Conservation (phyloP, 2,888 invertebrate species). For the Cacoxenus indagator region DNA sequence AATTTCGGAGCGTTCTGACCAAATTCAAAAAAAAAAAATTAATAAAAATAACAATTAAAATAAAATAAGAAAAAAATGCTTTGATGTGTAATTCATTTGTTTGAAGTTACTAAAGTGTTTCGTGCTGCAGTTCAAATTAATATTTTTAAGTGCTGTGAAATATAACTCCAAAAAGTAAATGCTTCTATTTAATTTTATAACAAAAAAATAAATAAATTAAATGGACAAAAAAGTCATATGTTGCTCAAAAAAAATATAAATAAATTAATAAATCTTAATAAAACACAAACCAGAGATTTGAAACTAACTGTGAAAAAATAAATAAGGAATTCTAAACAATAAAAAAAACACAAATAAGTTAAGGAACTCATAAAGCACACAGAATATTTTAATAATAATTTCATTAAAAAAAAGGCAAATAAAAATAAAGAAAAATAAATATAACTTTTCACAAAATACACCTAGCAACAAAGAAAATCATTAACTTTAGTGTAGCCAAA, state of each 20-base stretch:
- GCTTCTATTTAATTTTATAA: conserved; percentile 1
- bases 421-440: background rate
- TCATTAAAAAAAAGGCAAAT: background rate
- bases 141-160: background rate
- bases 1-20: conserved; percentile 47
- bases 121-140: background rate
- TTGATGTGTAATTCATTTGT: background rate
- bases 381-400: background rate
- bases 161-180: conserved; percentile 27
- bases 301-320: background rate
- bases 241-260: background rate
- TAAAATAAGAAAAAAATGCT: conserved; percentile 19
- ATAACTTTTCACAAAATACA: background rate
- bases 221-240: background rate
- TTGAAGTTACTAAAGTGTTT: background rate
- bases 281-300: conserved; percentile 13
- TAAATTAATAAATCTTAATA: background rate
- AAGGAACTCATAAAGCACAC: conserved; percentile 55
- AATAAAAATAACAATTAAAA: conserved; percentile 30
- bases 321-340: conserved; percentile 24
- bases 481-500: conserved; percentile 1
- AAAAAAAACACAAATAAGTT: conserved; percentile 43
- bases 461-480: background rate
- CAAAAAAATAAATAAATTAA: background rate
- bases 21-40: too few relatives aligned